Percentiles rank a stretch among this genome's conserved stretches.
Conservation (phyloP, 2,113 vertebrate species). For the Motacilla alba region DNA sequence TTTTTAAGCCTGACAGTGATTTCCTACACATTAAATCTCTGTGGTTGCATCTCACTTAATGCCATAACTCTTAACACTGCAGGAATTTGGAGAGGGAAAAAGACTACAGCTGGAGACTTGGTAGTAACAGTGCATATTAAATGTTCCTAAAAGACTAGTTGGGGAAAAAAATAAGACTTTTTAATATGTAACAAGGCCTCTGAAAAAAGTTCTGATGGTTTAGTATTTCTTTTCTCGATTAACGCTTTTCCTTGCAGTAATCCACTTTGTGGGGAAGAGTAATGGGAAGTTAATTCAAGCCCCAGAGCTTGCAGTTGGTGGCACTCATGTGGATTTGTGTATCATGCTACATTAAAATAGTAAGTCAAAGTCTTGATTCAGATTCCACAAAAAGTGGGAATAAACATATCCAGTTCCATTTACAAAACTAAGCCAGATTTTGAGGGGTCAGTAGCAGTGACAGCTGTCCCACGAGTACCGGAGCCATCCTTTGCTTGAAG, state of each 20-base stretch:
- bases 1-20: background rate
- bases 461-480: background rate
- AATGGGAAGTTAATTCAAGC: background rate
- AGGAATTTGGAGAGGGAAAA: background rate
- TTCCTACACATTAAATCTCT: background rate
- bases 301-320: background rate
- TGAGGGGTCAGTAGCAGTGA: background rate
- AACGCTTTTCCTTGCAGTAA: background rate
- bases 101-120: background rate
- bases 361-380: background rate
- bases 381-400: background rate
- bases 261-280: background rate
- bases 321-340: background rate
- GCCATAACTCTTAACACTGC: background rate
- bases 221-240: background rate
- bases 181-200: background rate
- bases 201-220: background rate
- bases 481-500: background rate
- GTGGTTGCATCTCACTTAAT: background rate
- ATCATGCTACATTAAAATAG: accelerated
- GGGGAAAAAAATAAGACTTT: background rate
- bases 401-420: background rate
- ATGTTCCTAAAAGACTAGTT: constrained; percentile 40
- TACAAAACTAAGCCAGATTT: background rate
- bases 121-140: background rate